Percentiles rank a stretch among this genome's conserved stretches.
These are phyloP conservation scores for Rallus crepitans DNA, from an alignment of 2,797 vertebrate genomes.

Conservation along the genomic window DNA sequence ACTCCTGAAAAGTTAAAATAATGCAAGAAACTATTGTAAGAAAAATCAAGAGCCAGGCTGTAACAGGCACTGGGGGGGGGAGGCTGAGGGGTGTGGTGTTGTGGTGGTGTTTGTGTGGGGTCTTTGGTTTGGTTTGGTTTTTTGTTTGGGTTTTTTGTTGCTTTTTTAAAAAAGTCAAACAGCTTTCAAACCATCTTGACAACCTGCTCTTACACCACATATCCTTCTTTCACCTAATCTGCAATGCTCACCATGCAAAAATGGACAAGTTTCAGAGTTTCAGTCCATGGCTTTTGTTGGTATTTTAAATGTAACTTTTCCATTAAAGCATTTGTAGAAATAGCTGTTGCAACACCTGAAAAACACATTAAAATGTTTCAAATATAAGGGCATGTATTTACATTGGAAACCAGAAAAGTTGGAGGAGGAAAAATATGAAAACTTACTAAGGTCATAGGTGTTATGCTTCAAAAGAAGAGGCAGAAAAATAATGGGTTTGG, in stretches of 20 bases:
- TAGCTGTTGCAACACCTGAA: slow-evolving; percentile 34
- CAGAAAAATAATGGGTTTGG: not conserved
- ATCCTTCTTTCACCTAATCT: not conserved
- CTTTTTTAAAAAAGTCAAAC: not conserved
- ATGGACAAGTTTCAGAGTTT: slow-evolving; percentile 86
- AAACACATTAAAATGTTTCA: slow-evolving; percentile 1
- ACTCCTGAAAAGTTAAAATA: not conserved
- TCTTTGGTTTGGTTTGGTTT: not conserved
- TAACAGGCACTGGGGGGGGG: not conserved
- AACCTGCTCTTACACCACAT: not conserved
- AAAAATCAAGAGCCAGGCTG: not conserved
- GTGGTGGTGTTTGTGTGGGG: too few relatives aligned
- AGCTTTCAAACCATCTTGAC: not conserved
- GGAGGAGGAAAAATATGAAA: not conserved
- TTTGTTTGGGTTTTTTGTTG: not conserved
- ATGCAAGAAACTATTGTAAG: not conserved
- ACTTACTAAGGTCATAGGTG: not conserved
- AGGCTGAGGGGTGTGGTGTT: too few relatives aligned
- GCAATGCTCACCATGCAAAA: slow-evolving; percentile 84
- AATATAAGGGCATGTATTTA: not conserved
- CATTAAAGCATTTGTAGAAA: slow-evolving; percentile 65
- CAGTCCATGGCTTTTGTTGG: slow-evolving; percentile 84
- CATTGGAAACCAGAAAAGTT: not conserved
- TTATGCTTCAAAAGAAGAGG: not conserved
- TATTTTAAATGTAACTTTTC: slow-evolving; percentile 81